Evolutionary conservation across 1,140 invertebrate species (phyloP).

Genomic region (Holcopasites calliopsidis): DNA sequence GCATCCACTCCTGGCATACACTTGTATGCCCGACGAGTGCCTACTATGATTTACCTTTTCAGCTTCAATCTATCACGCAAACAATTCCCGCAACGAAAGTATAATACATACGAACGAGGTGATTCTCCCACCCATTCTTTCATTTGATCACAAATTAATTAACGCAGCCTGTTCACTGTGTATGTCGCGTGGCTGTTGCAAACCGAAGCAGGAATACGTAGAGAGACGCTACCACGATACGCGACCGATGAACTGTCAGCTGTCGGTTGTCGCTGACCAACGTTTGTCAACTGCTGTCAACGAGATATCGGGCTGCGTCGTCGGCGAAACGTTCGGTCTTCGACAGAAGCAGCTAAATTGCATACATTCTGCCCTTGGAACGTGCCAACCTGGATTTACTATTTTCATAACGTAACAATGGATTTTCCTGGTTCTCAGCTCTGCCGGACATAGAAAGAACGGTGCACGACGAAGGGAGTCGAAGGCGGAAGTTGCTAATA

Average conservation of each 20-base stretch:
- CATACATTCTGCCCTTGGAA: neutral
- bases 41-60: too few species aligned
- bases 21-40: neutral
- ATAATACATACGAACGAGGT: too few species aligned
- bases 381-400: neutral
- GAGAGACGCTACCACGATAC: neutral
- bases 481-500: neutral
- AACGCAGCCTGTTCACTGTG: too few species aligned
- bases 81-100: too few species aligned
- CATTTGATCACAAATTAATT: too few species aligned
- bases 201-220: neutral
- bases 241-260: conserved; percentile 25
- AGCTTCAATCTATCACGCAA: too few species aligned
- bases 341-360: conserved; percentile 3
- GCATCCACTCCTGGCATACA: conserved; percentile 19
- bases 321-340: conserved; percentile 5
- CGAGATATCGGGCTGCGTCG: neutral
- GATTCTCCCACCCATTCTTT: too few species aligned
- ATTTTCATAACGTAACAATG: too few species aligned
- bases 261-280: conserved; percentile 30
- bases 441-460: neutral
- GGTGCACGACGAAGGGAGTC: neutral
- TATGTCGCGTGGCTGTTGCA: too few species aligned
- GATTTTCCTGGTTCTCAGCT: too few species aligned
- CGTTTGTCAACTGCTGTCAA: conserved; percentile 25